phyloP scores from a whole-genome alignment of 1,140 invertebrate species.

The Gryllus bimaculatus region DNA sequence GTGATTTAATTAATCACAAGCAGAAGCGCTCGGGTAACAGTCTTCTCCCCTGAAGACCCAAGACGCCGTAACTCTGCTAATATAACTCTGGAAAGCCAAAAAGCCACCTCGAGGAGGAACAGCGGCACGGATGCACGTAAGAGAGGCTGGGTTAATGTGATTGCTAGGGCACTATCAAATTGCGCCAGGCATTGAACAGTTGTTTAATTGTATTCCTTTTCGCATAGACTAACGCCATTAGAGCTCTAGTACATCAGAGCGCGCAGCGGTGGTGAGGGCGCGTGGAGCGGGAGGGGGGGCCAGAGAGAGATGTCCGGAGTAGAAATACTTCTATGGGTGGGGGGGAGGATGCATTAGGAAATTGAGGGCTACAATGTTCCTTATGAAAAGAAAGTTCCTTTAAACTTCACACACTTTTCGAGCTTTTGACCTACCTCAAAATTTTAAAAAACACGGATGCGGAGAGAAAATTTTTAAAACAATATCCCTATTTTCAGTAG shows the following conservation, averaged over 20 bases:
- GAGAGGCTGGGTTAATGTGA: neutral
- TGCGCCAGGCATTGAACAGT: neutral
- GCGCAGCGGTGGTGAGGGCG: neutral
- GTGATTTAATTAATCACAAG: neutral
- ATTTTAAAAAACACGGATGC: too few relatives aligned
- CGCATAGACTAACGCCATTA: neutral
- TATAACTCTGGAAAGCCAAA: neutral
- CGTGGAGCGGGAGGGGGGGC: neutral
- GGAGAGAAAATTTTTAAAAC: too few relatives aligned
- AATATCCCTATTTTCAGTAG: too few relatives aligned
- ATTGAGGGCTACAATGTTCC: too few relatives aligned
- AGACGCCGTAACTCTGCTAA: neutral
- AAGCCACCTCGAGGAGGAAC: neutral
- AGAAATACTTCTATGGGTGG: too few relatives aligned
- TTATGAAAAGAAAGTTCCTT: too few relatives aligned
- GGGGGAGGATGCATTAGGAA: too few relatives aligned
- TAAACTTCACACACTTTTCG: too few relatives aligned
- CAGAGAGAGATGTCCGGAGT: too few relatives aligned
- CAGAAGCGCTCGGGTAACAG: neutral
- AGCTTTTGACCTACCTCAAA: too few relatives aligned
- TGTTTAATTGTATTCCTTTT: slow-evolving; percentile 6
- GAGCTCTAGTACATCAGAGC: neutral
- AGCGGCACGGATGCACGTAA: neutral
- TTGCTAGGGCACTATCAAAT: neutral
- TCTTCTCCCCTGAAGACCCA: neutral